A percentile compares a stretch with the other conserved stretches of the same genome.
These are phyloP conservation scores for Gisinianus flammeolus DNA, from an alignment of 2,888 invertebrate species.

Conservation along the genomic window DNA sequence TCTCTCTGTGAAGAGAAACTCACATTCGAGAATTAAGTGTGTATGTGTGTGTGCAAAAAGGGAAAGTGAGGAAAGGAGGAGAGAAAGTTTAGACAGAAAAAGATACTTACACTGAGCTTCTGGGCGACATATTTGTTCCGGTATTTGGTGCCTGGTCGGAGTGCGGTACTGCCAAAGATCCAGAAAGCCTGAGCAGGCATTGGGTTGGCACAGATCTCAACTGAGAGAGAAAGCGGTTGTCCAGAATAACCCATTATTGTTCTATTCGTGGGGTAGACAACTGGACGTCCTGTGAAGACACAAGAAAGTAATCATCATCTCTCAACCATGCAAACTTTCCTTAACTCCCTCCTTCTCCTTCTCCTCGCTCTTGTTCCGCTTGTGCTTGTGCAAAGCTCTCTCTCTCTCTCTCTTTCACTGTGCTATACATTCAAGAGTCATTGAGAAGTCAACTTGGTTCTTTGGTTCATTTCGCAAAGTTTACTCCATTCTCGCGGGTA, in stretches of 20 bases:
- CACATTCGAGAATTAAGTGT: too few species aligned
- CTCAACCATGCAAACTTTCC: constrained; percentile 40
- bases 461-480: constrained; percentile 32
- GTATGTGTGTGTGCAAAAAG: too few species aligned
- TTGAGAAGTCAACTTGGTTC: constrained; percentile 17
- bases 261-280: constrained; percentile 70
- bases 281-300: constrained; percentile 69
- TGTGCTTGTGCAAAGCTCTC: background rate
- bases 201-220: constrained; percentile 80
- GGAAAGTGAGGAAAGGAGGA: constrained; percentile 3
- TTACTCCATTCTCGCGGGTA: background rate
- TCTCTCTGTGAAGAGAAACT: too few species aligned
- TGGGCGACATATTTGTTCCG: constrained; percentile 64
- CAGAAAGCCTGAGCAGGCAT: constrained; percentile 70
- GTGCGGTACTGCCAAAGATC: constrained; percentile 63
- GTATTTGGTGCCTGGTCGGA: constrained; percentile 60
- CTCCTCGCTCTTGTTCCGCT: background rate
- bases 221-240: constrained; percentile 71
- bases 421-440: background rate
- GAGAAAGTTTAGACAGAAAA: background rate
- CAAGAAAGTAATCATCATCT: constrained; percentile 50
- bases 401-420: background rate
- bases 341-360: background rate
- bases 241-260: constrained; percentile 74
- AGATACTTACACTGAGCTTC: constrained; percentile 65